These are phyloP conservation scores for Anhinga anhinga DNA, from an alignment of 2,113 vertebrate species.

Conservation along the genomic window DNA sequence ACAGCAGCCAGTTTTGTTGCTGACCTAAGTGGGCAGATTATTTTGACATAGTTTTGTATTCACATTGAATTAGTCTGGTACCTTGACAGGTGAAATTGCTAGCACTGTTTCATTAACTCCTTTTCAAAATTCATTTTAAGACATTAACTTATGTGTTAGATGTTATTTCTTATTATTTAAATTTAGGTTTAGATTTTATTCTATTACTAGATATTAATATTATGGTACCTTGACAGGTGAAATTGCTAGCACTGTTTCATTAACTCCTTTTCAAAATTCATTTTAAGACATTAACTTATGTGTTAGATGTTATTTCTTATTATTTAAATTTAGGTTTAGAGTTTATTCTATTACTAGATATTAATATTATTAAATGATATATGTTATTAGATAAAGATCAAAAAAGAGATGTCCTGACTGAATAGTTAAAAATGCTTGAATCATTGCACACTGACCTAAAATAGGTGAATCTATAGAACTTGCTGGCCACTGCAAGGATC, in stretches of 20 bases:
- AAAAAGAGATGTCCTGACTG: background rate
- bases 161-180: background rate
- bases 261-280: background rate
- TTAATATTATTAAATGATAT: background rate
- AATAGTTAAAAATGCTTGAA: background rate
- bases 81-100: background rate
- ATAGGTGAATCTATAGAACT: background rate
- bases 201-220: background rate
- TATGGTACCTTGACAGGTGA: no score
- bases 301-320: background rate
- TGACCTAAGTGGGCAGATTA: background rate
- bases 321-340: background rate
- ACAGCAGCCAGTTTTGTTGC: background rate
- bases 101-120: background rate
- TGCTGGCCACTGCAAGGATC: background rate
- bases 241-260: no score
- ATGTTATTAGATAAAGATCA: background rate
- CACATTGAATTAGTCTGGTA: background rate
- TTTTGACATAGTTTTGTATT: background rate
- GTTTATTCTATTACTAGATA: background rate
- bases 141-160: background rate
- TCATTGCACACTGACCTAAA: background rate
- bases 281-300: background rate
- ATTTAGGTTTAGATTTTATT: background rate
- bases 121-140: conserved; percentile 8